A percentile compares a stretch with the other conserved stretches of the same genome.
Evolutionary conservation across 2,888 invertebrate species (phyloP).

Genomic region (Machimus atricapillus): DNA sequence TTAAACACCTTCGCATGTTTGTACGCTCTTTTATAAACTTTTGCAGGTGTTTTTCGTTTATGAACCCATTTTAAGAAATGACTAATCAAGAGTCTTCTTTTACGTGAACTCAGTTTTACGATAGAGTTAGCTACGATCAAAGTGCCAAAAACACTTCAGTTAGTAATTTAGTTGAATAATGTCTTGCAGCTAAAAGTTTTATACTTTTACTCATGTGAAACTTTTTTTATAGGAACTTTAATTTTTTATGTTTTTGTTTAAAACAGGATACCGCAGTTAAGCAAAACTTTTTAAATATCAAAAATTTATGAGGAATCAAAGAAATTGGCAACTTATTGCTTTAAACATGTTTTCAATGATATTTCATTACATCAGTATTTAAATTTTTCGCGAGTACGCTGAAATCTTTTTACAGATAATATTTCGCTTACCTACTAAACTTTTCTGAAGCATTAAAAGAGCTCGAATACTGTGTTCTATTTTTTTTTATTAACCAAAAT

Average conservation of each 20-base stretch:
- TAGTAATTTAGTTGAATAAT: background rate
- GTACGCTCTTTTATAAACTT: too few species aligned
- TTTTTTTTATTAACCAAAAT: too few species aligned
- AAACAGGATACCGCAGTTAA: background rate
- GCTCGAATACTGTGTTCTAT: too few species aligned
- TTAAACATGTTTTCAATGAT: too few species aligned
- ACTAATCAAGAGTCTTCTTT: background rate
- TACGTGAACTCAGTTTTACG: background rate
- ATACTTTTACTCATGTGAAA: background rate
- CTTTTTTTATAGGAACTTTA: background rate
- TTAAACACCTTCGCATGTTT: too few species aligned
- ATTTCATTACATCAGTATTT: background rate
- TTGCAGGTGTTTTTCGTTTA: too few species aligned
- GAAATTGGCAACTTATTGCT: background rate
- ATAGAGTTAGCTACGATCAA: background rate
- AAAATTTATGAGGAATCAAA: background rate
- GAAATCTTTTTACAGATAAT: background rate
- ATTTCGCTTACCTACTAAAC: too few species aligned
- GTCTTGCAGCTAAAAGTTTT: background rate
- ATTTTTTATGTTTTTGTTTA: background rate
- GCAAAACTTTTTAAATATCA: background rate
- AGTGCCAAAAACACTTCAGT: background rate
- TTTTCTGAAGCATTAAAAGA: too few species aligned
- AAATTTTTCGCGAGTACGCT: background rate
- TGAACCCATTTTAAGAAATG: too few species aligned